phyloP scores from a whole-genome alignment of 2,113 vertebrate species.

The Clarias magur region DNA sequence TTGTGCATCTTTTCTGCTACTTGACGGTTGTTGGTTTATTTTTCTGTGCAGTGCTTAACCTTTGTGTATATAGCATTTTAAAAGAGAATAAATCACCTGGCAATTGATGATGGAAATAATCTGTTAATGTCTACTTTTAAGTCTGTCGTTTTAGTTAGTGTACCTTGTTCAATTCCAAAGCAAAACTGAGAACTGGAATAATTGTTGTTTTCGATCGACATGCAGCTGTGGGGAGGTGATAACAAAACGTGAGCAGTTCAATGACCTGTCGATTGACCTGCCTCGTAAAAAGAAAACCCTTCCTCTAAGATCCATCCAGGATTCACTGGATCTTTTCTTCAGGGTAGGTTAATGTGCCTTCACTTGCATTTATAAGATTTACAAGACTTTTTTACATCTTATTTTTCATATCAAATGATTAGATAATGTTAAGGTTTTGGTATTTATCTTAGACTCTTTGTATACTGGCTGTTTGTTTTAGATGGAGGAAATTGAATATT shows the following conservation, averaged over 20 bases:
- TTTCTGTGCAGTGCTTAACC: background rate
- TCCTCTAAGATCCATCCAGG: conserved; percentile 90
- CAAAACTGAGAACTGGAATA: background rate
- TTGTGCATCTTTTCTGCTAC: background rate
- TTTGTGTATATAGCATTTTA: background rate
- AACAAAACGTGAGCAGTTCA: conserved; percentile 94
- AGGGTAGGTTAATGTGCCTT: conserved; percentile 71
- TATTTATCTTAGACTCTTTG: background rate
- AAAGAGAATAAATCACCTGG: background rate
- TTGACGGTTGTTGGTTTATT: background rate
- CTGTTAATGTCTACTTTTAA: background rate
- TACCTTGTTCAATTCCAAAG: background rate
- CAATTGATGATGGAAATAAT: background rate
- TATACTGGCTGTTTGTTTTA: conserved; percentile 60
- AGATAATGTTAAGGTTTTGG: background rate
- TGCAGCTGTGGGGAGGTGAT: conserved; percentile 91
- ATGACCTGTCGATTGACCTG: conserved; percentile 96
- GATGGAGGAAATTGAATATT: conserved; percentile 96
- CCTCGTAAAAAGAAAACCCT: conserved; percentile 90
- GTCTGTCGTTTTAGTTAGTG: background rate
- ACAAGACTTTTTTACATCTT: background rate
- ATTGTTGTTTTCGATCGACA: conserved; percentile 13
- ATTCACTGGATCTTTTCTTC: conserved; percentile 97
- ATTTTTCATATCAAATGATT: background rate
- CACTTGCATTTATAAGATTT: background rate